phyloP scores from a whole-genome alignment of 1,140 invertebrate genomes.

The Tenebrio molitor region DNA sequence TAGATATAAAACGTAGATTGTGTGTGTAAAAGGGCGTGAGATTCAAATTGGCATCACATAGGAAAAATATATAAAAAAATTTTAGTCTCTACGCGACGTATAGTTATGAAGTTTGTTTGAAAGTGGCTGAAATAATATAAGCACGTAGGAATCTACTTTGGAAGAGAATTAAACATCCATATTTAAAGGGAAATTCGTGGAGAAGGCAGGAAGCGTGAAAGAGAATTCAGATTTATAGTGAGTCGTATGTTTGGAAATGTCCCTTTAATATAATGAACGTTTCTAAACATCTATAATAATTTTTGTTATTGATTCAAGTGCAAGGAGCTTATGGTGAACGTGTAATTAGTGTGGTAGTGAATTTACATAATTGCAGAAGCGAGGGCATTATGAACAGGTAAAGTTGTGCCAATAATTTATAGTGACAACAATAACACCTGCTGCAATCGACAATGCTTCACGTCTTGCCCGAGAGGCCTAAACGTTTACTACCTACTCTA shows the following conservation, averaged over 20 bases:
- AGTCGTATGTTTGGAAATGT: conserved; percentile 42
- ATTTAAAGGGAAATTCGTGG: conserved; percentile 49
- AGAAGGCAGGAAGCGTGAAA: conserved; percentile 48
- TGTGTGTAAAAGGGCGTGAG: not conserved
- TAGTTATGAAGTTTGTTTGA: conserved; percentile 47
- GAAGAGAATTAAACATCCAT: conserved; percentile 52
- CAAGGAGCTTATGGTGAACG: conserved; percentile 48
- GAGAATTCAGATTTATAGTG: conserved; percentile 50
- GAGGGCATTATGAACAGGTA: conserved; percentile 61
- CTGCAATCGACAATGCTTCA: conserved; percentile 63
- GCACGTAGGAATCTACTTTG: conserved; percentile 52
- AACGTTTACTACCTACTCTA: conserved; percentile 53
- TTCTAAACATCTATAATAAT: conserved; percentile 40
- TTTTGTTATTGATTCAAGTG: conserved; percentile 44
- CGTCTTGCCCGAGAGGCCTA: conserved; percentile 50
- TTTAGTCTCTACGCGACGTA: conserved; percentile 9
- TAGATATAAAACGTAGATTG: not conserved
- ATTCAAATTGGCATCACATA: conserved; percentile 1
- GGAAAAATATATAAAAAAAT: conserved; percentile 37
- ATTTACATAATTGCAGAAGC: conserved; percentile 60
- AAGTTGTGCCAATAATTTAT: conserved; percentile 64
- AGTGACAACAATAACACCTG: conserved; percentile 64
- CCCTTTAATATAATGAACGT: conserved; percentile 38
- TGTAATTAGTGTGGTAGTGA: conserved; percentile 56
- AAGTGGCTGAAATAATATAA: conserved; percentile 52